Evolutionary conservation across 2,113 vertebrate species (phyloP).

Genomic region (Psittacula cyanocephala): DNA sequence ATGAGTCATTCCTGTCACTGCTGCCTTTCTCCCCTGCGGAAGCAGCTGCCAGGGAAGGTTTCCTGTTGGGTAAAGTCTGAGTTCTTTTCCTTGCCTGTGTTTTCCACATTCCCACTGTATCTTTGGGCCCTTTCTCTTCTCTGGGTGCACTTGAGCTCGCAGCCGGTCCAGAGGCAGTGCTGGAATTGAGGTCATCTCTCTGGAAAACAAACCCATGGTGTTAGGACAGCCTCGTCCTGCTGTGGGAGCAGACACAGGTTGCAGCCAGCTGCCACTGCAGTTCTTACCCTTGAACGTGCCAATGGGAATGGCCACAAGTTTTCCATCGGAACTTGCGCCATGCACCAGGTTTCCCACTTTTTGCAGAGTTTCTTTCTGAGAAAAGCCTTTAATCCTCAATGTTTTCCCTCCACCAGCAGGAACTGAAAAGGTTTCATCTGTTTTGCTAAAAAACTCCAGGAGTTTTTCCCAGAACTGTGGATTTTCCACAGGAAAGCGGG

Average conservation of each 20-base stretch:
- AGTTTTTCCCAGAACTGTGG: neutral
- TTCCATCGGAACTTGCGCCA: rapidly evolving
- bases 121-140: neutral
- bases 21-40: constrained; percentile 11
- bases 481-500: constrained; percentile 26
- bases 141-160: neutral
- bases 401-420: neutral
- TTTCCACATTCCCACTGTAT: constrained; percentile 51
- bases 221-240: neutral
- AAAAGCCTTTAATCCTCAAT: neutral
- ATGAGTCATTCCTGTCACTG: constrained; percentile 28
- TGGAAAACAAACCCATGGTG: neutral
- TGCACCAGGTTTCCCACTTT: neutral
- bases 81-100: constrained; percentile 86
- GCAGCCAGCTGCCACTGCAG: neutral
- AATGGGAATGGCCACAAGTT: neutral
- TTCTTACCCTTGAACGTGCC: rapidly evolving
- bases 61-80: constrained; percentile 88
- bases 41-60: constrained; percentile 59
- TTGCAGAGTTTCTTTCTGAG: neutral
- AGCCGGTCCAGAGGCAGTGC: neutral
- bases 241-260: neutral
- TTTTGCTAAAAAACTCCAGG: neutral
- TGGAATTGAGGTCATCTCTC: constrained; percentile 20
- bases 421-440: neutral